phyloP scores from a whole-genome alignment of 2,888 invertebrate species.

The Chrysolina americana region DNA sequence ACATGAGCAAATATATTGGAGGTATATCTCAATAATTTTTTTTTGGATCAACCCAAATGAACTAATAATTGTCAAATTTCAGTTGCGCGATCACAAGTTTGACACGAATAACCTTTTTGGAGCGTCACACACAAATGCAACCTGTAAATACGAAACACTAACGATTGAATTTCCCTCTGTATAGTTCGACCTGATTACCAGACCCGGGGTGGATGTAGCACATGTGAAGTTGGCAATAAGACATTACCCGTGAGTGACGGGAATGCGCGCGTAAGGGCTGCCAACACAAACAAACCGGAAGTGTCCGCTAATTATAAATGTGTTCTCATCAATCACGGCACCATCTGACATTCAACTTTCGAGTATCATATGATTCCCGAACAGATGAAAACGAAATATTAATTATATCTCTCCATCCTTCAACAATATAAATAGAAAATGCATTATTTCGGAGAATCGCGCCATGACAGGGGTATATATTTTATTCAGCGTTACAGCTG shows the following conservation, averaged over 20 bases:
- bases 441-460: slow-evolving; percentile 36
- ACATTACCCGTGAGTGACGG: slow-evolving; percentile 63
- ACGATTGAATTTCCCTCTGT: background rate
- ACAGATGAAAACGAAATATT: slow-evolving; percentile 53
- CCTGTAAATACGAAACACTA: no score
- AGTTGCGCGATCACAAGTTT: no score
- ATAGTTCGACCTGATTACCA: slow-evolving; percentile 9
- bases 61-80: no score
- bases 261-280: slow-evolving; percentile 63
- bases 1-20: no score
- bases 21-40: no score
- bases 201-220: slow-evolving; percentile 19
- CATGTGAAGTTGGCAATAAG: slow-evolving; percentile 61
- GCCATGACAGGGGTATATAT: slow-evolving; percentile 6
- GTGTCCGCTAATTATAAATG: slow-evolving; percentile 71
- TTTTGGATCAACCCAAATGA: no score
- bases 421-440: slow-evolving; percentile 44
- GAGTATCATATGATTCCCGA: slow-evolving; percentile 49
- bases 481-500: background rate
- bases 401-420: slow-evolving; percentile 49
- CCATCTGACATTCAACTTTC: slow-evolving; percentile 58
- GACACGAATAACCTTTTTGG: no score
- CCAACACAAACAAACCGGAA: slow-evolving; percentile 70
- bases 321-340: slow-evolving; percentile 69
- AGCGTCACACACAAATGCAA: no score